A percentile compares a stretch with the other conserved stretches of the same genome.
Conservation (phyloP, 2,113 vertebrate species). For the Rhinopomastus cyanomelas region DNA sequence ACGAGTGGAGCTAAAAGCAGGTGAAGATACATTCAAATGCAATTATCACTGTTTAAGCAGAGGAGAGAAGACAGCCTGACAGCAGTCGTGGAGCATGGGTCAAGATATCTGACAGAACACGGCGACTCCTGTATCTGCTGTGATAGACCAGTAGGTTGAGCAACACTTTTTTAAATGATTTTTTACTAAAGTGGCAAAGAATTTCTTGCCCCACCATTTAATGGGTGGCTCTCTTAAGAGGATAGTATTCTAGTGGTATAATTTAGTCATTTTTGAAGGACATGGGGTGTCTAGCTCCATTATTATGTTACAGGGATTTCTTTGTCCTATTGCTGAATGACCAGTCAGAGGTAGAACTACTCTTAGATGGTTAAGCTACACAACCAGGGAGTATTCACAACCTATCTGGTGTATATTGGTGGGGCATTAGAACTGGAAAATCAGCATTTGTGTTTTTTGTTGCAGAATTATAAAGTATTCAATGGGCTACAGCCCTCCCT, state of each 20-base stretch:
- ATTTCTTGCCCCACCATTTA: neutral
- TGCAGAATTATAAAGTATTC: neutral
- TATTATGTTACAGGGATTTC: neutral
- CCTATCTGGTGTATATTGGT: neutral
- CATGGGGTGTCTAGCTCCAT: neutral
- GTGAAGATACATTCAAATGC: neutral
- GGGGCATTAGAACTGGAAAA: neutral
- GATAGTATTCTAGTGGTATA: neutral
- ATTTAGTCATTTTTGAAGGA: neutral
- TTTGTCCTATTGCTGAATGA: neutral
- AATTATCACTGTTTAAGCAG: neutral
- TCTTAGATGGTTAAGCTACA: neutral
- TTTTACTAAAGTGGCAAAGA: neutral
- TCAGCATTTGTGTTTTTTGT: neutral
- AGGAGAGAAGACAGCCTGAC: neutral
- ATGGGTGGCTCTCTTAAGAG: neutral
- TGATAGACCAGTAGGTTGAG: neutral
- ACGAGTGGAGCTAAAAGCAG: neutral
- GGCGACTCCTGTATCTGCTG: neutral
- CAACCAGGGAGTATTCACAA: neutral
- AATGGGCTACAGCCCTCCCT: neutral
- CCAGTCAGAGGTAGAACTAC: neutral
- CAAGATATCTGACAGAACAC: neutral
- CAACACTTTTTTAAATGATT: neutral
- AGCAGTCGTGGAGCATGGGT: accelerated